Conservation (phyloP, 2,797 vertebrate genomes). For the Apogon hyalosoma region DNA sequence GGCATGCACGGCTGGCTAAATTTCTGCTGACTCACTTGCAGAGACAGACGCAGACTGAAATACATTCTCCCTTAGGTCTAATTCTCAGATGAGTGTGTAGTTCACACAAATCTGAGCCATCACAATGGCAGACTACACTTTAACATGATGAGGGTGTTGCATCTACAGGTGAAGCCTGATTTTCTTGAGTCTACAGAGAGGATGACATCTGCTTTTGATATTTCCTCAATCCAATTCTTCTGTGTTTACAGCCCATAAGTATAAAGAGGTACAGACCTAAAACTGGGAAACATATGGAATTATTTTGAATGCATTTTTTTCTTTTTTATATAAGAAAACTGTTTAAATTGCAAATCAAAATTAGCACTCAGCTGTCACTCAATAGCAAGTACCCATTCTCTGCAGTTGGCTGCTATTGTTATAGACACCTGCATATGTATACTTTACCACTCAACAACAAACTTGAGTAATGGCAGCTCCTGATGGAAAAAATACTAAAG, state of each 20-base stretch:
- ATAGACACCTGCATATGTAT: too few relatives aligned
- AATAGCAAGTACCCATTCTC: too few relatives aligned
- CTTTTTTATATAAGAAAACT: background rate
- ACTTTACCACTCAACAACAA: too few relatives aligned
- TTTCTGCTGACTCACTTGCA: slow-evolving; percentile 37
- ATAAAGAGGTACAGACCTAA: background rate
- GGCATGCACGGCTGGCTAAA: slow-evolving; percentile 50
- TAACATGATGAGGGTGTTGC: slow-evolving; percentile 28
- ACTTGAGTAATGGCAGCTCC: too few relatives aligned
- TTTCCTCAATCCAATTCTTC: background rate
- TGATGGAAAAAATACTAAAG: too few relatives aligned
- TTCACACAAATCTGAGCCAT: slow-evolving; percentile 15
- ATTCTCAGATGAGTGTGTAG: slow-evolving; percentile 53
- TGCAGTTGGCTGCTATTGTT: too few relatives aligned
- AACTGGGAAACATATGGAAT: background rate
- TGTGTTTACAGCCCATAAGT: slow-evolving; percentile 8
- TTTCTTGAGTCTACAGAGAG: slow-evolving; percentile 15
- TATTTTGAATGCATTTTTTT: background rate
- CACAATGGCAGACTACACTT: slow-evolving; percentile 24
- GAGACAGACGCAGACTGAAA: slow-evolving; percentile 26
- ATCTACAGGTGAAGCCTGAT: slow-evolving; percentile 3
- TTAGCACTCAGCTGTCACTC: too few relatives aligned
- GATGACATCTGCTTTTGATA: background rate
- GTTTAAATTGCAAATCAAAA: too few relatives aligned
- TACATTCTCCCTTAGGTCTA: slow-evolving; percentile 36